Evolutionary conservation across 2,113 vertebrate genomes (phyloP), one percentile per base, ranked within the genome.

Genomic region (Alethe diademata): DNA sequence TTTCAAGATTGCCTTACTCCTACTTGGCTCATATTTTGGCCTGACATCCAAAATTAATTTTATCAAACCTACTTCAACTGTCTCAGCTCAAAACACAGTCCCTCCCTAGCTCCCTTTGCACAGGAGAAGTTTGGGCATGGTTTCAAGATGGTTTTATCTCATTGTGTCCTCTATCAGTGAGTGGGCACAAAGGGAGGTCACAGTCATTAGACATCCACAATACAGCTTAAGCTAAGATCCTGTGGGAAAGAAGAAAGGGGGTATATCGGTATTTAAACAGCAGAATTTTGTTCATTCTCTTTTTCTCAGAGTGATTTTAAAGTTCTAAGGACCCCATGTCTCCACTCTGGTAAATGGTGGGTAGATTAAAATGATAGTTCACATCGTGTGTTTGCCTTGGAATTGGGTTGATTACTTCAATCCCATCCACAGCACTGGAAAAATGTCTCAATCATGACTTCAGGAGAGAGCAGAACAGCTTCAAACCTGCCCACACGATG

Each of bases 401-500:
- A 78, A 92, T 3, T 80, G 70, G 22, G 35, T 25, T 92, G 54
- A 57, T 82, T 94, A 19, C 47, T 83, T 93, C 86, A 86, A 31
- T 74, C 12, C 15, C 38, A 66, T 62, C 19, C 54, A 51, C 47
- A 80, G 38, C 16, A 36, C 43, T 94, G 73, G 33, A 75, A 51
- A 84, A 82, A 28, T 12, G 36, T 73, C 75, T 78, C 79, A 84
- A 18, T 84, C 72, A 78, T 76, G 20, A 86, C 80, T 95, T 92
- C 36, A 36, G 50, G 61, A 79, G 62, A 95, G n/a, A 65, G 19
- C 14, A 84, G 45, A 91, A 88, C 90, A 95, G 22, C 66, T 95
- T 90, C 42, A 7, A 96, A 95, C 90, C 91, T 90, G 88, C 64
- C 88, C 86, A 80, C 81, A 48, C 72, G 80, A 73, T 83, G 60